Conservation (phyloP, 2,113 vertebrate genomes). For the Oryzias javanicus region DNA sequence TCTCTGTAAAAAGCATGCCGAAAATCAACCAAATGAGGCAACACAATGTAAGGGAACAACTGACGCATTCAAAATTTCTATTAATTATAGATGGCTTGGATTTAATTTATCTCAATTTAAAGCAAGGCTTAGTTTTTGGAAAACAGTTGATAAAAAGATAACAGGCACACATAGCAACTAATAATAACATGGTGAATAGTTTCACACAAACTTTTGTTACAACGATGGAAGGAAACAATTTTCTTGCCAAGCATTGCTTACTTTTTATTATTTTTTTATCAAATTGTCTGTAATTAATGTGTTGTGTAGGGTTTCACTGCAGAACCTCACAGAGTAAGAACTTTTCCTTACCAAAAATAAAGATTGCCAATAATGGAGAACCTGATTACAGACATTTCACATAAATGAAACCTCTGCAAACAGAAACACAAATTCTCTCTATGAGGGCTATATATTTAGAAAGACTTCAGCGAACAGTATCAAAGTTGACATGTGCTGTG, state of each 20-base stretch:
- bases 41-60: slow-evolving; percentile 47
- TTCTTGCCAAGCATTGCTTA: not conserved
- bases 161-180: slow-evolving; percentile 9
- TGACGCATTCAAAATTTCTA: slow-evolving; percentile 55
- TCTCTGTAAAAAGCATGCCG: slow-evolving; percentile 31
- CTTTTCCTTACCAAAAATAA: not conserved
- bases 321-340: too few species aligned
- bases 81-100: slow-evolving; percentile 44
- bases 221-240: not conserved
- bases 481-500: slow-evolving; percentile 1
- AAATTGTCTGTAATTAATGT: not conserved
- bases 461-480: not conserved
- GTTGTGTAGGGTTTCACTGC: not conserved
- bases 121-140: slow-evolving; percentile 28
- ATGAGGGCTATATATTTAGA: not conserved
- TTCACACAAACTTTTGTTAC: not conserved
- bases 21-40: slow-evolving; percentile 50
- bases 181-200: slow-evolving; percentile 1
- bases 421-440: slow-evolving; percentile 5
- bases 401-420: not conserved
- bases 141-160: slow-evolving; percentile 36
- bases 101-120: slow-evolving; percentile 35
- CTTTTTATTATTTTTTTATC: not conserved
- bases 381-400: not conserved
- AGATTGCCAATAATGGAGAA: not conserved